A percentile compares a stretch with the other conserved stretches of the same genome.
Conservation (phyloP, 2,113 vertebrate species). For the Odobenus rosmarus region DNA sequence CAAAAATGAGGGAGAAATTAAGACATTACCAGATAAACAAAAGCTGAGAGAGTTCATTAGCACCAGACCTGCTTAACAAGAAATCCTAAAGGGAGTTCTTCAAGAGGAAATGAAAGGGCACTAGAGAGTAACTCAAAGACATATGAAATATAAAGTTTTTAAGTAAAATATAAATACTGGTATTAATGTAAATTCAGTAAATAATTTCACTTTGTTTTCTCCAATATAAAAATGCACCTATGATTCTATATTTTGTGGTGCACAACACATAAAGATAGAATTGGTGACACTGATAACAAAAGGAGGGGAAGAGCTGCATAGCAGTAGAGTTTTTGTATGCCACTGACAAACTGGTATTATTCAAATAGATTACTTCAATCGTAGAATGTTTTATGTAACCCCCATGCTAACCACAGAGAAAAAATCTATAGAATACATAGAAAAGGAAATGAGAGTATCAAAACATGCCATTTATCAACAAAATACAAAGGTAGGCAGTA, state of each 20-base stretch:
- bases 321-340: background rate
- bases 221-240: background rate
- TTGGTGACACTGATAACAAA: background rate
- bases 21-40: slow-evolving; percentile 2
- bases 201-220: background rate
- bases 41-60: background rate
- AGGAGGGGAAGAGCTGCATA: background rate
- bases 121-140: background rate
- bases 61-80: background rate
- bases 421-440: background rate
- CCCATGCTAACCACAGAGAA: background rate
- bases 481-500: background rate
- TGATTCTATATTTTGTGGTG: background rate
- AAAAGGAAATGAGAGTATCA: background rate
- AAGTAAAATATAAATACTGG: background rate
- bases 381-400: background rate
- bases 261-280: background rate
- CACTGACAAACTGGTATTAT: background rate
- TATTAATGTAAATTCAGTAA: background rate
- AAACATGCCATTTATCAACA: background rate
- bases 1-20: background rate
- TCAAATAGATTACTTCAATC: background rate
- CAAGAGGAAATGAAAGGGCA: background rate
- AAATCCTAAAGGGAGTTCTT: background rate
- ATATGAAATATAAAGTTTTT: background rate